These are phyloP conservation scores for Echiichthys vipera DNA, from an alignment of 2,797 vertebrate species.

Conservation along the genomic window DNA sequence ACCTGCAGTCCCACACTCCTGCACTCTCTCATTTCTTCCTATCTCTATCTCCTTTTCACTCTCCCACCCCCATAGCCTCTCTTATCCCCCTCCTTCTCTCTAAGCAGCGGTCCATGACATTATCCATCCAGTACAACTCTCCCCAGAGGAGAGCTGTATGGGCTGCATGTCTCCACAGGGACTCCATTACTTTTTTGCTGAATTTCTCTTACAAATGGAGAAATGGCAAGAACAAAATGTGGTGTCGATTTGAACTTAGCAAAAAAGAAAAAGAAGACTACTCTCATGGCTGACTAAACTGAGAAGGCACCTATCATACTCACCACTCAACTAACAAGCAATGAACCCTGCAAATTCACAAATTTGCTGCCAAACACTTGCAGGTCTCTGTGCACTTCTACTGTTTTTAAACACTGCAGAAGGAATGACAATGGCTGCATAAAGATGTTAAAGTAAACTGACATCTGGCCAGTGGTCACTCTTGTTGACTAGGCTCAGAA, in stretches of 20 bases:
- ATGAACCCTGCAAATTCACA: conserved; percentile 61
- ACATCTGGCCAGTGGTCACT: conserved; percentile 53
- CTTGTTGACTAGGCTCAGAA: conserved; percentile 31
- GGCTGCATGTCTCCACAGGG: conserved; percentile 61
- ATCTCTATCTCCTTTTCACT: conserved; percentile 29
- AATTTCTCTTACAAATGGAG: conserved; percentile 65
- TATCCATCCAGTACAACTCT: conserved; percentile 67
- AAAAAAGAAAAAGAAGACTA: not conserved
- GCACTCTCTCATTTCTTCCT: conserved; percentile 42
- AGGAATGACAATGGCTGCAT: conserved; percentile 33
- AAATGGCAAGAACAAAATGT: conserved; percentile 75
- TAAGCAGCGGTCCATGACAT: conserved; percentile 71
- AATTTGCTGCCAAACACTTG: conserved; percentile 49
- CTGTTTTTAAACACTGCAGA: conserved; percentile 60
- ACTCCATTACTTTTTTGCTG: conserved; percentile 72
- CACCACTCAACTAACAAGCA: conserved; percentile 64
- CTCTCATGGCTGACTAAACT: conserved; percentile 49
- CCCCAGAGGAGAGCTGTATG: conserved; percentile 63
- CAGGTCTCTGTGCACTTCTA: conserved; percentile 24
- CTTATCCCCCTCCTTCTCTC: conserved; percentile 22
- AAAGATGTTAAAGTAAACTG: conserved; percentile 56
- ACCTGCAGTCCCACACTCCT: conserved; percentile 35
- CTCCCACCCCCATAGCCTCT: not conserved
- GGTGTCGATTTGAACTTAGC: conserved; percentile 52
- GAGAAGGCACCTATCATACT: conserved; percentile 32